These are phyloP conservation scores for Spatulosminthurus flaviceps DNA, from an alignment of 2,888 invertebrate species.

Conservation along the genomic window DNA sequence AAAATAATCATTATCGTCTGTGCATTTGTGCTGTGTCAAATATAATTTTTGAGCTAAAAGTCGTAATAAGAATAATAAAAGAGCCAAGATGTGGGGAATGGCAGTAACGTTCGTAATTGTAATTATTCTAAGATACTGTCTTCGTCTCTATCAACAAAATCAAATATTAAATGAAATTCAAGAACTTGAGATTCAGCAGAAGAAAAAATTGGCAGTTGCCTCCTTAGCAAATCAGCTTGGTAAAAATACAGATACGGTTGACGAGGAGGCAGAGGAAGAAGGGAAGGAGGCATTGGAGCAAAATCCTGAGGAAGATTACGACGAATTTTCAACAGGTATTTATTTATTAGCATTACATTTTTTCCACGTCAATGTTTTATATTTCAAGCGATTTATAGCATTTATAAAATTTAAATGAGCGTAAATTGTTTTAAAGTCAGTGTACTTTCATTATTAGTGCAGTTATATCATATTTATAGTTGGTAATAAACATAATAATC, in stretches of 20 bases:
- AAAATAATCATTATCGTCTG: not conserved
- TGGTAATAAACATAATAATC: too few species aligned
- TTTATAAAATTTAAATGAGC: too few species aligned
- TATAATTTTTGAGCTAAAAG: not conserved
- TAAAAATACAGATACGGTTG: not conserved
- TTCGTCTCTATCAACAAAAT: constrained; percentile 25
- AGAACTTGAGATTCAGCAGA: not conserved
- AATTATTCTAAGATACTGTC: not conserved
- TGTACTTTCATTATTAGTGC: too few species aligned
- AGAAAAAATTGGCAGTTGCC: not conserved
- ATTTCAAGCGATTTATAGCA: not conserved
- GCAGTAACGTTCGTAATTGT: constrained; percentile 25
- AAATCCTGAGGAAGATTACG: constrained; percentile 3
- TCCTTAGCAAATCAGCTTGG: not conserved
- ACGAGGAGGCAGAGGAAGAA: not conserved
- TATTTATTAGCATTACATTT: too few species aligned
- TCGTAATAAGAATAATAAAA: not conserved
- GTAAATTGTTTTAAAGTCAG: too few species aligned
- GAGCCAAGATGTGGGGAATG: constrained; percentile 29
- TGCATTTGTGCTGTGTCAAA: not conserved
- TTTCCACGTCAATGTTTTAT: not conserved
- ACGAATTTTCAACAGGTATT: constrained; percentile 35
- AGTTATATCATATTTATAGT: too few species aligned
- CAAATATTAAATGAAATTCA: constrained; percentile 9
- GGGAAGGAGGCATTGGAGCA: not conserved